Evolutionary conservation across 1,140 invertebrate genomes (phyloP).

Genomic region (Carposina sasakii): DNA sequence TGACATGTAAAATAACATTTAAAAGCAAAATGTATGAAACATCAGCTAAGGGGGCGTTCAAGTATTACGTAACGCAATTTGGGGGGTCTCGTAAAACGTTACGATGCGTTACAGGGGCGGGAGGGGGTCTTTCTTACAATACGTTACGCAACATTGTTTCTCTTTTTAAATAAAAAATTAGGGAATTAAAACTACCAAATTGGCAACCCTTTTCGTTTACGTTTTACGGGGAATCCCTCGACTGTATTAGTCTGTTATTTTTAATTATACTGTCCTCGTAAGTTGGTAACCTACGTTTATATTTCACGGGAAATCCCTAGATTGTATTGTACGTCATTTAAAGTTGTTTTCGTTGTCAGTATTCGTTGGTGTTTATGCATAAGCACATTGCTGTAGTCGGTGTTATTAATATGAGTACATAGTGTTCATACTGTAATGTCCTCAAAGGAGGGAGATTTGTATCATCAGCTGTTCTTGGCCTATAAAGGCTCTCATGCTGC

Average conservation of each 20-base stretch:
- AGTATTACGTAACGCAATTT: not conserved
- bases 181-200: not conserved
- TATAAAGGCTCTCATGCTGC: conserved; percentile 15
- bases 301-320: conserved; percentile 2
- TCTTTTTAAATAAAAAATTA: not conserved
- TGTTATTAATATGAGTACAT: conserved; percentile 4
- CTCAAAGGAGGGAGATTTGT: not conserved
- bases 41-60: no score
- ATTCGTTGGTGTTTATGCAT: conserved; percentile 1
- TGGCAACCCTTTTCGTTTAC: not conserved
- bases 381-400: conserved; percentile 3
- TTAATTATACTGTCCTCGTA: no score
- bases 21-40: no score
- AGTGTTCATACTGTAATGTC: conserved; percentile 1
- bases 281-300: conserved; percentile 3
- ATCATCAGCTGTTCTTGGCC: conserved; percentile 13
- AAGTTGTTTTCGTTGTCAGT: conserved; percentile 2
- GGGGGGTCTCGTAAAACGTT: not conserved
- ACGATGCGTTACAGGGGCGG: conserved; percentile 2
- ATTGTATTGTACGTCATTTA: conserved; percentile 10
- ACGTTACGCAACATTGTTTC: not conserved
- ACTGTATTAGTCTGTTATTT: conserved; percentile 1
- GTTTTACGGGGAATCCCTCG: conserved; percentile 3
- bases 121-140: not conserved
- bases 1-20: no score